Conservation (phyloP, 2,113 vertebrate species). For the Oxygymnocypris stewartii region DNA sequence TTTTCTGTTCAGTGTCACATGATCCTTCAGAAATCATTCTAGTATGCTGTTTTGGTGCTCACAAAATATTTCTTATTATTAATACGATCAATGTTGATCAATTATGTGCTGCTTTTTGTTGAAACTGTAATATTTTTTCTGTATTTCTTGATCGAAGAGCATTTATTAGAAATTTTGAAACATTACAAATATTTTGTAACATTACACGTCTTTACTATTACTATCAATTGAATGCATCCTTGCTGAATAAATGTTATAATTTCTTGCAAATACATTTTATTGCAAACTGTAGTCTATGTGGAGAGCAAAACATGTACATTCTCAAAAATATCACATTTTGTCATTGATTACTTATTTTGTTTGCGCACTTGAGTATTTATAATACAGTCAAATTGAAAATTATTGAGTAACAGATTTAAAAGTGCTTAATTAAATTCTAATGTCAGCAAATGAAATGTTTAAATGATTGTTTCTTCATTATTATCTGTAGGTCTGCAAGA, state of each 20-base stretch:
- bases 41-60: neutral
- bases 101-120: neutral
- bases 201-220: too few species aligned
- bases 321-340: neutral
- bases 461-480: neutral
- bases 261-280: neutral
- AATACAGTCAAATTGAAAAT: neutral
- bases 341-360: neutral
- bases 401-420: neutral
- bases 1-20: neutral
- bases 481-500: conserved; percentile 76
- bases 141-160: too few species aligned
- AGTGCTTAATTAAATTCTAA: neutral
- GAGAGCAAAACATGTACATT: neutral
- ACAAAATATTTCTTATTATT: neutral
- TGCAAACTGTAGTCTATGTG: neutral
- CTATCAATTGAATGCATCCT: neutral
- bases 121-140: too few species aligned
- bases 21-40: neutral
- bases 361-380: too few species aligned
- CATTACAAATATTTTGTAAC: neutral
- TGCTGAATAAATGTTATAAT: neutral
- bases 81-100: neutral
- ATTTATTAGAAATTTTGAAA: neutral
- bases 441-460: neutral